Evolutionary conservation across 2,113 vertebrate species (phyloP), one percentile per base, ranked within the genome.

Genomic region (Rhodinocichla rosea): DNA sequence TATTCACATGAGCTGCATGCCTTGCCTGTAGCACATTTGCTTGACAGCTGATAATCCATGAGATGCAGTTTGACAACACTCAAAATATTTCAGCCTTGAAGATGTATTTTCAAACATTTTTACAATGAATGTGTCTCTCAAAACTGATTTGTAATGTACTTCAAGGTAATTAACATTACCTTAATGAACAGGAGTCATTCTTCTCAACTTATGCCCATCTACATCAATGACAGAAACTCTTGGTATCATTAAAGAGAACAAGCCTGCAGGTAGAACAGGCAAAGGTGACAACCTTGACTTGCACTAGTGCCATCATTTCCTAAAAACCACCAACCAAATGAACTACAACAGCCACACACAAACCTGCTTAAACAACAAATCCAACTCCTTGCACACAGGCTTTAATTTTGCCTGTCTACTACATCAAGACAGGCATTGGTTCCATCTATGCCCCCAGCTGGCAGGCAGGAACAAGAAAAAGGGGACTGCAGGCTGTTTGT

Each of bases 41-140:
- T 74, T 83, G 65, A 83, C 90, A 90, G 79, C 37, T 83, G 63
- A 83, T 33, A 90, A 63, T 77, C 73, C 60, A 23, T 2, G 7
- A 92, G 76, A 94, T 47, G 50, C 16, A 63, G 74, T 56, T 70
- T 71, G 68, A 93, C 89, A 89, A 71, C 52, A 44, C 17, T 52
- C 33, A 37, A 94, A 94, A 47, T 59, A 83, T 65, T 90, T 87
- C 47, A 59, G 56, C 86, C 83, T 71, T 81, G 56, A 92, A 86
- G 42, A 90, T 6, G 7, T 9, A 70, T 68, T 94, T 90, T 63
- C 64, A 70, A 88, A 59, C 4, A 42, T 57, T 69, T 73, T 90
- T 64, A 85, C 0, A 0, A 75, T 28, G 3, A 90, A 11, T 0
- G 7, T 13, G 13, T 47, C 71, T 81, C 73, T 63, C 37, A 45